These are phyloP conservation scores for Sphaerophoria taeniata DNA, from an alignment of 2,888 invertebrate species.

Conservation along the genomic window DNA sequence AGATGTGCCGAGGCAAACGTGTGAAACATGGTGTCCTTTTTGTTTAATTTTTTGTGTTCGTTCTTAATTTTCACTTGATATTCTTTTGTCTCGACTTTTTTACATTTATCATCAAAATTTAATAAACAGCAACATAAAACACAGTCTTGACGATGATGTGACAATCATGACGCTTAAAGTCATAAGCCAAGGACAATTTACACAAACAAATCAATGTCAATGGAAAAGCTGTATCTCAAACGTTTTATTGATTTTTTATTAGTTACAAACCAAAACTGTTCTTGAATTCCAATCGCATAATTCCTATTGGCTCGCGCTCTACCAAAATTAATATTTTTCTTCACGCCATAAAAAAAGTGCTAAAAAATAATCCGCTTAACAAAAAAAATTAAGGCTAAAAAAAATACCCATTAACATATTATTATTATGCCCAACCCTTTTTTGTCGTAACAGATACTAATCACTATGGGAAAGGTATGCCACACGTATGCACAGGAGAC, in stretches of 20 bases:
- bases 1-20: constrained; percentile 53
- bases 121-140: constrained; percentile 34
- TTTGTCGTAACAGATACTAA: not conserved
- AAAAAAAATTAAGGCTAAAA: not conserved
- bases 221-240: no score
- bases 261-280: no score
- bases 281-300: no score
- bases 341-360: not conserved
- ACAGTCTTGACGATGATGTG: constrained; percentile 2
- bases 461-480: no score
- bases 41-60: not conserved
- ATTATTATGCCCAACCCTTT: not conserved
- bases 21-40: constrained; percentile 57
- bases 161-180: constrained; percentile 2
- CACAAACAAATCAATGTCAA: not conserved
- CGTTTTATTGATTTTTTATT: no score
- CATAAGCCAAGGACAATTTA: not conserved
- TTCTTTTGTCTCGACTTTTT: constrained; percentile 35
- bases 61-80: constrained; percentile 37
- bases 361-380: not conserved
- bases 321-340: no score
- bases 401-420: not conserved
- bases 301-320: no score
- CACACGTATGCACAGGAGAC: not conserved
- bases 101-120: constrained; percentile 56